Evolutionary conservation across 2,888 invertebrate species (phyloP).

Genomic region (Stomorhina lunata): DNA sequence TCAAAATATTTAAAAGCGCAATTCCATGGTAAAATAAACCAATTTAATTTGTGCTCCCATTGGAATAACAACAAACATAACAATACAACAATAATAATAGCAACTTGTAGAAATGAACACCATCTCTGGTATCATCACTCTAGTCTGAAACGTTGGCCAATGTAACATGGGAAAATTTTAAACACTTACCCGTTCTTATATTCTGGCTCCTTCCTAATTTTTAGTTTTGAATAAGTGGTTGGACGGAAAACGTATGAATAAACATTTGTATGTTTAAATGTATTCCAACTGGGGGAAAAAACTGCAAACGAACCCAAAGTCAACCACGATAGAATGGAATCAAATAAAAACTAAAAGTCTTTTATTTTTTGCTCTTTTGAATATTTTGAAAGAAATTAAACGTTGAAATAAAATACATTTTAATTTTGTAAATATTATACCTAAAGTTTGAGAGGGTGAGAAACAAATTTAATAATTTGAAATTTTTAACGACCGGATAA

Average conservation of each 20-base stretch:
- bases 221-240: background rate
- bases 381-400: slow-evolving; percentile 22
- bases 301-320: slow-evolving; percentile 7
- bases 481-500: slow-evolving; percentile 19
- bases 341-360: background rate
- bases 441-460: background rate
- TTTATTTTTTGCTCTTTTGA: background rate
- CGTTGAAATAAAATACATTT: slow-evolving; percentile 7
- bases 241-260: slow-evolving; percentile 5
- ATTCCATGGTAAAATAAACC: slow-evolving; percentile 72
- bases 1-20: slow-evolving; percentile 66
- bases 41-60: slow-evolving; percentile 77
- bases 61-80: slow-evolving; percentile 64
- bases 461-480: slow-evolving; percentile 1
- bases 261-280: background rate
- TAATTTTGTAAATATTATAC: slow-evolving; percentile 1
- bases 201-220: background rate
- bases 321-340: background rate
- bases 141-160: background rate
- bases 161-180: background rate
- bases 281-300: background rate
- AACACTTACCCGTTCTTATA: background rate
- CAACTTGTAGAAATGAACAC: slow-evolving; percentile 17
- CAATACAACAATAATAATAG: slow-evolving; percentile 24
- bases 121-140: slow-evolving; percentile 25